These are phyloP conservation scores for Dimorphilus gyrociliatus DNA, from an alignment of 2,888 invertebrate species.

Conservation along the genomic window DNA sequence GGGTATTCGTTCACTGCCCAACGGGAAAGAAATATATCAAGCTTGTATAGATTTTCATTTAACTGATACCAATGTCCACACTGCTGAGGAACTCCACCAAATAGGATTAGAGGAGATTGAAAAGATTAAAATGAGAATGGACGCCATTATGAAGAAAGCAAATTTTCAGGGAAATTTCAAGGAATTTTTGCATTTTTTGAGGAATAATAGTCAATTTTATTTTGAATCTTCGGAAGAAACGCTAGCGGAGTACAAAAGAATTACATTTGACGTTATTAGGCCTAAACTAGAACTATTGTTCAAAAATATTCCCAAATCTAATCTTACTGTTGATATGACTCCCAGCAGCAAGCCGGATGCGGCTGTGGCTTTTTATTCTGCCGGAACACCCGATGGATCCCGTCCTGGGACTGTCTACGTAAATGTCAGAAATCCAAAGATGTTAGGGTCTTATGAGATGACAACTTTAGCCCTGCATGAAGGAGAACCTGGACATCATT, in stretches of 20 bases:
- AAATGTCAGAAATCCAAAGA: slow-evolving; percentile 16
- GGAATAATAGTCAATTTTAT: slow-evolving; percentile 6
- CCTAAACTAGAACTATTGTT: slow-evolving; percentile 19
- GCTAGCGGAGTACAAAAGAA: slow-evolving; percentile 15
- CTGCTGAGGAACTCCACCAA: slow-evolving; percentile 26
- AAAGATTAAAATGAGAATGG: slow-evolving; percentile 17
- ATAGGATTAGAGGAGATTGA: slow-evolving; percentile 26
- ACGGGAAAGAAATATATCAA: slow-evolving; percentile 24
- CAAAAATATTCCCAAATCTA: slow-evolving; percentile 19
- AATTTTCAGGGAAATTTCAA: slow-evolving; percentile 7
- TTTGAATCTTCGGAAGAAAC: slow-evolving; percentile 16
- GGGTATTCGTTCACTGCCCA: slow-evolving; percentile 20
- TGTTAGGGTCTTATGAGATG: slow-evolving; percentile 23
- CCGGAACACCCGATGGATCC: slow-evolving; percentile 21
- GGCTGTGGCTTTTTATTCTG: slow-evolving; percentile 23
- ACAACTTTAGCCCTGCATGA: slow-evolving; percentile 26
- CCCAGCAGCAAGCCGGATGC: slow-evolving; percentile 9
- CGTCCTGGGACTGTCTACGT: slow-evolving; percentile 27
- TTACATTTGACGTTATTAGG: slow-evolving; percentile 18
- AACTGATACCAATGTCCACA: slow-evolving; percentile 17
- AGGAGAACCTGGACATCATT: slow-evolving; percentile 31
- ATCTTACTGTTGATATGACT: slow-evolving; percentile 11
- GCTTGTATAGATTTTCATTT: slow-evolving; percentile 29
- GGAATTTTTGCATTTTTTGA: slow-evolving; percentile 5
- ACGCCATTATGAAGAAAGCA: slow-evolving; percentile 10